phyloP scores from a whole-genome alignment of 2,888 invertebrate species.

The Cerceris ruficornis region DNA sequence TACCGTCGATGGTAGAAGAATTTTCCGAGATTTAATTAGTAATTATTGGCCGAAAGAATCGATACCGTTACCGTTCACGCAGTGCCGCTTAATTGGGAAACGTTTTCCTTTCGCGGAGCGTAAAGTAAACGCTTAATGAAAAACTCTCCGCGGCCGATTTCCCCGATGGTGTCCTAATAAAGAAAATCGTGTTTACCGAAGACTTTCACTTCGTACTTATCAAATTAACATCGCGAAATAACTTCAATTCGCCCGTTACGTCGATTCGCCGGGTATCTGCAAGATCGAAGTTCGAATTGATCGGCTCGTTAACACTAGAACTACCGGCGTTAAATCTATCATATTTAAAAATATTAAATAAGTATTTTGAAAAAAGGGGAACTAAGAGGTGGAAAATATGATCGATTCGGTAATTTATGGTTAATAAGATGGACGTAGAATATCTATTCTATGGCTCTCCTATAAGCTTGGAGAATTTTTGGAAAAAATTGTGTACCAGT shows the following conservation, averaged over 20 bases:
- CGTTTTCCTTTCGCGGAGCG: background rate
- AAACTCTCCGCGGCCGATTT: background rate
- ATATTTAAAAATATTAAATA: too few species aligned
- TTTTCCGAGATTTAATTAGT: background rate
- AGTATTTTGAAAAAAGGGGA: too few species aligned
- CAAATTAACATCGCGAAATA: slow-evolving; percentile 7
- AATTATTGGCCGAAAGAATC: background rate
- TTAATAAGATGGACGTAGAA: too few species aligned
- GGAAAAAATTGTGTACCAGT: too few species aligned
- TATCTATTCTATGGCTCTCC: too few species aligned
- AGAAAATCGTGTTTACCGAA: background rate
- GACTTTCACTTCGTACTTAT: slow-evolving; percentile 4
- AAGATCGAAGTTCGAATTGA: background rate
- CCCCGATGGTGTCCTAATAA: slow-evolving; percentile 1
- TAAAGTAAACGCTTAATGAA: slow-evolving; percentile 4
- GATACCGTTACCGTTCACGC: background rate
- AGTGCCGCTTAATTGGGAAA: slow-evolving; percentile 12
- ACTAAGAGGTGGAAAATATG: too few species aligned
- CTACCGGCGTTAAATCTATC: too few species aligned
- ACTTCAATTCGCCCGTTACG: slow-evolving; percentile 14
- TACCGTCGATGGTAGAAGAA: background rate
- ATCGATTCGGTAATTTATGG: too few species aligned
- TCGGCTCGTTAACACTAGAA: too few species aligned
- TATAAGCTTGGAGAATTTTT: too few species aligned
- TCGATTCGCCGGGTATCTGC: slow-evolving; percentile 9